phyloP scores from a whole-genome alignment of 2,113 vertebrate species.

The Pomatostomus ruficeps region DNA sequence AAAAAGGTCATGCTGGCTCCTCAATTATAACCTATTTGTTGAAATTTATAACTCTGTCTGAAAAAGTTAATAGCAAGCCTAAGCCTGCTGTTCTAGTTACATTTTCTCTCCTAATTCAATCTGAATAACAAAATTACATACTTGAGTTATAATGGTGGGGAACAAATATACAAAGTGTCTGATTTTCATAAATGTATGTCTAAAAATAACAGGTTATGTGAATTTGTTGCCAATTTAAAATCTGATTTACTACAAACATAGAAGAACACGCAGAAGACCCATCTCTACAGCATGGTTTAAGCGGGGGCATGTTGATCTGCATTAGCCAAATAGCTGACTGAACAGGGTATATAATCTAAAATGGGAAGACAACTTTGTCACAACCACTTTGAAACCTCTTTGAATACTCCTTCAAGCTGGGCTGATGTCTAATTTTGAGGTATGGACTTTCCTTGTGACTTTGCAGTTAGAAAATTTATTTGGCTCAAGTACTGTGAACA shows the following conservation, averaged over 20 bases:
- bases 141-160: background rate
- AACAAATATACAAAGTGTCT: background rate
- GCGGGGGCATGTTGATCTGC: background rate
- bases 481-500: background rate
- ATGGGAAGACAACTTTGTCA: background rate
- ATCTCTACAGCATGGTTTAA: background rate
- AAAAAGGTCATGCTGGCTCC: conserved; percentile 32
- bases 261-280: background rate
- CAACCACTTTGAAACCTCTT: background rate
- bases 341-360: background rate
- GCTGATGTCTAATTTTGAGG: background rate
- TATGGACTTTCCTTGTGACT: background rate
- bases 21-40: conserved; percentile 37
- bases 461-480: background rate
- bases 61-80: conserved; percentile 21
- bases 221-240: background rate
- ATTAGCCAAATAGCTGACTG: background rate
- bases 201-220: background rate
- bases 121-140: background rate
- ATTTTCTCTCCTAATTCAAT: background rate
- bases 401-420: background rate
- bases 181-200: background rate
- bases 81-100: background rate
- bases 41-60: conserved; percentile 23
- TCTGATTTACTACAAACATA: background rate